Conservation (phyloP, 2,113 vertebrate species). For the Hippocampus mohnikei region DNA sequence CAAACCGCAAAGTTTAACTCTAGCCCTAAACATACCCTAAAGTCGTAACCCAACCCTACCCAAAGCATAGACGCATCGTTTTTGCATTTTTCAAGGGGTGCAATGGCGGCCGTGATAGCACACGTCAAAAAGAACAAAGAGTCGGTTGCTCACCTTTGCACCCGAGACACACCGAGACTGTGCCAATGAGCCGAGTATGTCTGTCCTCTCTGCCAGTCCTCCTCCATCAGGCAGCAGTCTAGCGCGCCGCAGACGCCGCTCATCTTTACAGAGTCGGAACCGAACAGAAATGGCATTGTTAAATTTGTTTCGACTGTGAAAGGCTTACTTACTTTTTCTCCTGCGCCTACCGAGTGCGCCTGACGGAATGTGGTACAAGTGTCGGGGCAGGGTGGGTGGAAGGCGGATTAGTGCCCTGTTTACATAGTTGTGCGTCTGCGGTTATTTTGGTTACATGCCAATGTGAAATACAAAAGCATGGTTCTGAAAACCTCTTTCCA, state of each 20-base stretch:
- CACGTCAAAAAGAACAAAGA: too few species aligned
- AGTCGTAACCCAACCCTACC: neutral
- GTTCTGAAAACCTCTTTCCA: neutral
- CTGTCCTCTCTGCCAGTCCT: constrained; percentile 40
- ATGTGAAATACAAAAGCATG: neutral
- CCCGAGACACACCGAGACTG: constrained; percentile 5
- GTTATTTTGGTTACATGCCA: constrained; percentile 26
- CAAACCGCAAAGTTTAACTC: neutral
- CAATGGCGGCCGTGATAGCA: too few species aligned
- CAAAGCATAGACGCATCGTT: too few species aligned
- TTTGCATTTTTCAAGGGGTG: too few species aligned
- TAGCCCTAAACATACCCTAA: too few species aligned
- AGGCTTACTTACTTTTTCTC: neutral
- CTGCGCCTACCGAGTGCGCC: neutral
- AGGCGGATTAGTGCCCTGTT: constrained; percentile 5
- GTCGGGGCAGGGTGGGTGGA: neutral
- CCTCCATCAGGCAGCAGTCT: constrained; percentile 40
- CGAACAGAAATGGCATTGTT: neutral
- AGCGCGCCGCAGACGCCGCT: constrained; percentile 8
- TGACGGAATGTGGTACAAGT: neutral
- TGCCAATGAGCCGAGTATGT: constrained; percentile 38
- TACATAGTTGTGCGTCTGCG: constrained; percentile 17
- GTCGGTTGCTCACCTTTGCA: neutral
- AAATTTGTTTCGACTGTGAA: neutral
- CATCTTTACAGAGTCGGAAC: constrained; percentile 7